These are phyloP conservation scores for Chloroceryle aenea DNA, from an alignment of 2,113 vertebrate species.

Conservation along the genomic window DNA sequence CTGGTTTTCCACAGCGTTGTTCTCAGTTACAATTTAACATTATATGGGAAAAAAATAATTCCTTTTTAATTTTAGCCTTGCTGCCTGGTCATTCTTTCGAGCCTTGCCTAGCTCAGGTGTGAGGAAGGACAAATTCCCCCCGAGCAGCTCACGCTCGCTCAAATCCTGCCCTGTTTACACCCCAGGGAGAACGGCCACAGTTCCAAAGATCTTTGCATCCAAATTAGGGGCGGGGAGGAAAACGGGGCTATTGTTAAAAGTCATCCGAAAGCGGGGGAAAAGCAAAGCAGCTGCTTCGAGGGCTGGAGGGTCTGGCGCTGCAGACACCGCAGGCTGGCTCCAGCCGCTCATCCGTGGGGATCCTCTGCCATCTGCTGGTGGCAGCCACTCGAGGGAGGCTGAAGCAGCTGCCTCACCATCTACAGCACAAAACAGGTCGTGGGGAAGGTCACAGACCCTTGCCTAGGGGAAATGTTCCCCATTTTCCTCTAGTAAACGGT, in stretches of 20 bases:
- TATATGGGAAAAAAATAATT: rapidly evolving
- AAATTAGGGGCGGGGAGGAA: neutral
- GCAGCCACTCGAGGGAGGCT: rapidly evolving
- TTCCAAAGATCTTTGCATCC: neutral
- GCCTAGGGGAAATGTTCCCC: rapidly evolving
- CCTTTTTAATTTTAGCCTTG: neutral
- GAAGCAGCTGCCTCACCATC: rapidly evolving
- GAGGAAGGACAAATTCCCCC: neutral
- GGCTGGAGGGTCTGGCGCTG: rapidly evolving
- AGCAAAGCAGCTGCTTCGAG: rapidly evolving
- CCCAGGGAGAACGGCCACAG: neutral
- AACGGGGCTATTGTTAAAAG: neutral
- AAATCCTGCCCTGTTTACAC: neutral
- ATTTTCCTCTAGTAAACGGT: rapidly evolving
- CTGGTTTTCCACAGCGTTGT: rapidly evolving
- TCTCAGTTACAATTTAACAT: rapidly evolving
- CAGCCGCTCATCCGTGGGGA: neutral
- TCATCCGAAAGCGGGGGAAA: rapidly evolving
- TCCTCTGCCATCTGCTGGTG: slow-evolving; percentile 31
- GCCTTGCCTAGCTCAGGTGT: rapidly evolving
- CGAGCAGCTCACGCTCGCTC: rapidly evolving
- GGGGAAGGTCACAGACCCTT: rapidly evolving
- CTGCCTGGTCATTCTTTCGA: neutral
- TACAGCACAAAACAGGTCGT: rapidly evolving
- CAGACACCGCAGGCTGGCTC: too few species aligned